A percentile compares a stretch with the other conserved stretches of the same genome.
These are phyloP conservation scores for Hormaphis cornu DNA, from an alignment of 1,140 invertebrate species.

Conservation along the genomic window DNA sequence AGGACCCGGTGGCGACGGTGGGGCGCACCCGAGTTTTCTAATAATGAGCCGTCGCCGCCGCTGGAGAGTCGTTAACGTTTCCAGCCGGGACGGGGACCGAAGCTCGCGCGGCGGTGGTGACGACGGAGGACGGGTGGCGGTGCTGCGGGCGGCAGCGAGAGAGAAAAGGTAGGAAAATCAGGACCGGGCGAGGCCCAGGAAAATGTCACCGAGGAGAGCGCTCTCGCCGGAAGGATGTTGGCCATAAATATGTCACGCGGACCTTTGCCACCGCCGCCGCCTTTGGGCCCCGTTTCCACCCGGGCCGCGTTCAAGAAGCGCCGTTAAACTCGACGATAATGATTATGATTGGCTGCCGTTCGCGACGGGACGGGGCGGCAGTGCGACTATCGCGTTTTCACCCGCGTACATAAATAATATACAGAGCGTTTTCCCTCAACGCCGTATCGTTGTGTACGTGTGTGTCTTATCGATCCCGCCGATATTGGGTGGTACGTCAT, in stretches of 20 bases:
- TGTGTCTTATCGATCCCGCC: slow-evolving; percentile 11
- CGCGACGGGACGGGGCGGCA: not conserved
- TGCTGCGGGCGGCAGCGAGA: not conserved
- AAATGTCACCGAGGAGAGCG: slow-evolving; percentile 31
- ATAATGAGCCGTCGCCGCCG: slow-evolving; percentile 22
- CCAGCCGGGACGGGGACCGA: too few relatives aligned
- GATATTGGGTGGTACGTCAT: slow-evolving; percentile 23
- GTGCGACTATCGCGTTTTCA: not conserved
- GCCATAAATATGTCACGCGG: slow-evolving; percentile 29
- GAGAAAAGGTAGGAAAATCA: slow-evolving; percentile 23
- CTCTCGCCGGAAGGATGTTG: slow-evolving; percentile 29
- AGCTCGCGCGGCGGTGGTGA: not conserved
- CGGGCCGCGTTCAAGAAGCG: slow-evolving; percentile 10
- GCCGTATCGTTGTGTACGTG: not conserved
- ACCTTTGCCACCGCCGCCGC: not conserved
- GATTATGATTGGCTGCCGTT: slow-evolving; percentile 31
- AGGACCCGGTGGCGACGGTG: slow-evolving; percentile 4
- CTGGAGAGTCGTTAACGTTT: slow-evolving; percentile 30
- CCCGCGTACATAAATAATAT: not conserved
- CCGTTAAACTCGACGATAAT: slow-evolving; percentile 31
- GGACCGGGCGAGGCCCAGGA: slow-evolving; percentile 22
- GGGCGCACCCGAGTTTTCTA: slow-evolving; percentile 16
- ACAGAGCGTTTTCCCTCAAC: not conserved
- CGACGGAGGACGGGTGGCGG: not conserved
- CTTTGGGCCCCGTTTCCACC: not conserved